Evolutionary conservation across 2,113 vertebrate genomes (phyloP).

Genomic region (Myotis yumanensis): DNA sequence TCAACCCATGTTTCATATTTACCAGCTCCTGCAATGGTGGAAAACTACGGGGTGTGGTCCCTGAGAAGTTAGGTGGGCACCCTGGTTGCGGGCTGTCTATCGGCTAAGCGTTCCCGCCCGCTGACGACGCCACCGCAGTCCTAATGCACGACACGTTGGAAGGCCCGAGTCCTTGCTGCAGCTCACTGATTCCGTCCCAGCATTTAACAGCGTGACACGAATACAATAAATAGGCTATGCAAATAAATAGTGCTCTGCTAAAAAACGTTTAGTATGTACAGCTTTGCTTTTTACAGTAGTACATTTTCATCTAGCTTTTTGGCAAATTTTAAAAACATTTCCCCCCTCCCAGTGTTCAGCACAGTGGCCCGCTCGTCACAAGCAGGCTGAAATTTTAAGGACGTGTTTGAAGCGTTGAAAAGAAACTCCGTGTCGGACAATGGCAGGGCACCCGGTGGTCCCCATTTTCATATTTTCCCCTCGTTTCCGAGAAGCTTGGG

Average conservation of each 20-base stretch:
- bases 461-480: neutral
- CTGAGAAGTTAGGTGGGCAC: conserved; percentile 87
- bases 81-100: conserved; percentile 76
- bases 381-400: conserved; percentile 76
- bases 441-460: neutral
- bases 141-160: conserved; percentile 48
- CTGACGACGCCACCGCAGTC: conserved; percentile 73
- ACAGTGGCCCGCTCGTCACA: conserved; percentile 61
- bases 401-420: conserved; percentile 60
- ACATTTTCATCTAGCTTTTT: conserved; percentile 70
- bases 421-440: conserved; percentile 43
- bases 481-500: neutral
- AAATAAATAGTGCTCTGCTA: conserved; percentile 87
- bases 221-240: conserved; percentile 86
- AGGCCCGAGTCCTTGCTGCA: conserved; percentile 77
- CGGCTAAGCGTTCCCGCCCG: conserved; percentile 77
- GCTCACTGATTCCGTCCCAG: conserved; percentile 73
- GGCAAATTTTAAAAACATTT: conserved; percentile 64
- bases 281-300: conserved; percentile 81
- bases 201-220: conserved; percentile 77
- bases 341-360: conserved; percentile 65
- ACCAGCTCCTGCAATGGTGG: conserved; percentile 80
- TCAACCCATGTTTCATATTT: conserved; percentile 84
- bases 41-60: conserved; percentile 85
- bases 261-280: conserved; percentile 85